Conservation (phyloP, 2,113 vertebrate species). For the Platysternon megacephalum region DNA sequence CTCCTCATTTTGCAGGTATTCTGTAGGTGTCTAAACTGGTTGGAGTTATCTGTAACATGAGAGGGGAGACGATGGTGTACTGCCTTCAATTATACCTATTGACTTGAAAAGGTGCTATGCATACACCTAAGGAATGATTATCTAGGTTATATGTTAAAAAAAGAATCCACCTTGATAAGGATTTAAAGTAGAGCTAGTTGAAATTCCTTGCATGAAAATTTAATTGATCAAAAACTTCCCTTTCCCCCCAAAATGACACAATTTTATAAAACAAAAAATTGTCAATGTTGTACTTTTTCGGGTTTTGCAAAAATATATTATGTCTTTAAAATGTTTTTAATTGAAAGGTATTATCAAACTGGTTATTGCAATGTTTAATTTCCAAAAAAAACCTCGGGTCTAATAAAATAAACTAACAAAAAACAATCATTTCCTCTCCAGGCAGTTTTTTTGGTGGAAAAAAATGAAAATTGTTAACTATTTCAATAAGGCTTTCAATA, state of each 20-base stretch:
- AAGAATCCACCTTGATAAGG: not conserved
- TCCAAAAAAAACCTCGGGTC: not conserved
- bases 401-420: not conserved
- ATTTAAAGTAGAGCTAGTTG: not conserved
- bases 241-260: not conserved
- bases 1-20: not conserved
- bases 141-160: not conserved
- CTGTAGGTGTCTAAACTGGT: not conserved
- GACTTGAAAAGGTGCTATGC: not conserved
- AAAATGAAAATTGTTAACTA: not conserved
- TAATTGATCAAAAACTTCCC: not conserved
- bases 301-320: not conserved
- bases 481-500: not conserved
- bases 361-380: not conserved
- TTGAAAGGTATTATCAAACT: not conserved
- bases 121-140: not conserved
- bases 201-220: not conserved
- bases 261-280: not conserved
- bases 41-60: not conserved
- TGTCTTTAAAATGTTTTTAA: not conserved
- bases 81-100: not conserved
- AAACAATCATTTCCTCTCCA: not conserved
- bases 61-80: fast-evolving
- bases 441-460: not conserved
- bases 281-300: not conserved